Conservation (phyloP, 1,140 invertebrate genomes). For the Hypsibius dujardini region DNA sequence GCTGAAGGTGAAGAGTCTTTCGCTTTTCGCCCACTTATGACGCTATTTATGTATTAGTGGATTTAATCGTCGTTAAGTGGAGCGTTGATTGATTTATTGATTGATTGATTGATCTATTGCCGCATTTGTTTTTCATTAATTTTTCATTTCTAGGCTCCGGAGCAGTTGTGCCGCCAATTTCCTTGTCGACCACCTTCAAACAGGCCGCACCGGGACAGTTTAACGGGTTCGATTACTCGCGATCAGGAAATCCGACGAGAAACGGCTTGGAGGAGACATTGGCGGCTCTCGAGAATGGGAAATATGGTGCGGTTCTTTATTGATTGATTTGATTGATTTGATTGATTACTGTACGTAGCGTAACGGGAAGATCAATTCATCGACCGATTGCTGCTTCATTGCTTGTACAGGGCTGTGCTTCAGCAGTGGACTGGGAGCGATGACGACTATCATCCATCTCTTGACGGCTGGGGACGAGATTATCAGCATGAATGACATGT, state of each 20-base stretch:
- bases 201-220: constrained; percentile 60
- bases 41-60: no score
- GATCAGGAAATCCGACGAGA: constrained; percentile 85
- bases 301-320: constrained; percentile 46
- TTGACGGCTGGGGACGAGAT: constrained; percentile 73
- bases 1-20: not conserved
- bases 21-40: no score
- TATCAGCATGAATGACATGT: constrained; percentile 75
- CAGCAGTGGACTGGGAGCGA: constrained; percentile 74
- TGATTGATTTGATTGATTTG: constrained; percentile 16
- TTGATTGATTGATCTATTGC: no score
- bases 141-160: constrained; percentile 28
- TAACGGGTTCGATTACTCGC: constrained; percentile 73
- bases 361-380: no score
- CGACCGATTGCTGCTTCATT: constrained; percentile 11
- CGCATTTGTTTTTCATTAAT: no score
- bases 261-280: constrained; percentile 70
- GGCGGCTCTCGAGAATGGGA: constrained; percentile 70
- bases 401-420: constrained; percentile 45
- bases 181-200: constrained; percentile 78
- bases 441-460: constrained; percentile 51
- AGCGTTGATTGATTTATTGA: no score
- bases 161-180: constrained; percentile 72
- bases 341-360: not conserved
- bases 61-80: no score